Base-by-base conservation (phyloP, 2,888 invertebrate genomes). In the Nomada fucata region DNA sequence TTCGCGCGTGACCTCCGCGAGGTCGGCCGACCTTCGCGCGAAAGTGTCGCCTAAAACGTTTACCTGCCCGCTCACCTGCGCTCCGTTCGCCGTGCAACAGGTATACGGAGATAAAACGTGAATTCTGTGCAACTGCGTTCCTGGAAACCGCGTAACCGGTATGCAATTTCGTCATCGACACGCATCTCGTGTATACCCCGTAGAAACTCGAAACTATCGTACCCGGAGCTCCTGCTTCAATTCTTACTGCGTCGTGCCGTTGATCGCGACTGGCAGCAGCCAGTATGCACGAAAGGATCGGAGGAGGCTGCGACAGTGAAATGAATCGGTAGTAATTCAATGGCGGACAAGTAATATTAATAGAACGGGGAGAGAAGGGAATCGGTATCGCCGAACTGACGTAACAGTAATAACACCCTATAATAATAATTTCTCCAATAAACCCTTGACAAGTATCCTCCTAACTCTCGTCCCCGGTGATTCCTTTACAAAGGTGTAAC, bases 11-110 rank as follows among this genome's bases (percentile, higher is more conserved):
- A 88, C 79, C 86, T 87, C 50, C 53, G 77, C 77, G 84, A 86
- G 87, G 83, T 84, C 84, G 88, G 70, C 13, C 82, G 86, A 82
- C 86, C 88, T 86, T 87, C 87, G 77, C 74, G 26, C 71, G 60
- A 75, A 84, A 88, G 74, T 82, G 86, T 87, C 87, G 75, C 72
- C 86, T 64, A 50, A 77, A 75, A 75, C 69, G 83, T 74, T 72
- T 44, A 65, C 59, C 72, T 74, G 76, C 53, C 23, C 76, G 76
- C 72, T 83, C 78, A 67, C 76, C 67, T 74, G 83, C 20, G 59
- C 60, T 9, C 23, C 42, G 36, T 61, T 64, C 65, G 60, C 53
- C 75, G 68, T 15, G 59, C 18, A 80, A 84, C 76, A 67, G 67
- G 76, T 71, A 64, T 52, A 29, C 60, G 63, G 44, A 29, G 68